A percentile compares a stretch with the other conserved stretches of the same genome.
Evolutionary conservation across 2,113 vertebrate genomes (phyloP).

Genomic region (Muntiacus muntjak): DNA sequence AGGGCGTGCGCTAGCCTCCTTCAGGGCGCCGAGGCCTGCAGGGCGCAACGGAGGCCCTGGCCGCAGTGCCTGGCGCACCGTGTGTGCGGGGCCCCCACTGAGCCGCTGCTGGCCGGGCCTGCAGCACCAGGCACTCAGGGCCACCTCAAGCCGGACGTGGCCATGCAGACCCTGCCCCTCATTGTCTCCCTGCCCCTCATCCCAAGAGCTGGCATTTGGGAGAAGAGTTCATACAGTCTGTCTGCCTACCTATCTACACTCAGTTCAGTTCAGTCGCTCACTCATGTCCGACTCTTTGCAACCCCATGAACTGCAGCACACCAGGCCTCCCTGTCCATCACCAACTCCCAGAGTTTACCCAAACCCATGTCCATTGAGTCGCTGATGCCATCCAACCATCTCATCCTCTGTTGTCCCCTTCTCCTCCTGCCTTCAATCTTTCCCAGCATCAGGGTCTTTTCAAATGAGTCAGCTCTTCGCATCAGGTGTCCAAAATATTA

Average conservation of each 20-base stretch:
- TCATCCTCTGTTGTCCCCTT: neutral
- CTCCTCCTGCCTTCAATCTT: neutral
- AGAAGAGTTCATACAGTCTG: neutral
- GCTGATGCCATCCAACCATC: neutral
- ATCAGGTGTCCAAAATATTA: neutral
- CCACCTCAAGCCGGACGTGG: neutral
- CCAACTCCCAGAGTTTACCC: neutral
- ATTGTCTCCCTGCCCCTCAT: neutral
- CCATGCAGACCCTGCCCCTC: neutral
- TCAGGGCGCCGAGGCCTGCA: neutral
- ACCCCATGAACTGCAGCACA: neutral
- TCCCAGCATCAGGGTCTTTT: neutral
- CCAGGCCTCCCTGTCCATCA: neutral
- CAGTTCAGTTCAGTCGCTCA: neutral
- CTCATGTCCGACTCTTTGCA: rapidly evolving
- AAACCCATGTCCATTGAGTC: neutral
- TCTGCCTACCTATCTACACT: neutral
- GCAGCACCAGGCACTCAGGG: neutral
- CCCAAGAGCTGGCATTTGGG: neutral
- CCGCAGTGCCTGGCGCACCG: neutral
- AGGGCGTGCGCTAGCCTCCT: neutral
- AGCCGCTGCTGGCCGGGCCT: neutral
- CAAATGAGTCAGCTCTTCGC: neutral
- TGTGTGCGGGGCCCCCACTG: neutral
- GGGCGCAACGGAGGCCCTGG: neutral